phyloP scores from a whole-genome alignment of 2,888 invertebrate species.

The Deilephila elpenor region DNA sequence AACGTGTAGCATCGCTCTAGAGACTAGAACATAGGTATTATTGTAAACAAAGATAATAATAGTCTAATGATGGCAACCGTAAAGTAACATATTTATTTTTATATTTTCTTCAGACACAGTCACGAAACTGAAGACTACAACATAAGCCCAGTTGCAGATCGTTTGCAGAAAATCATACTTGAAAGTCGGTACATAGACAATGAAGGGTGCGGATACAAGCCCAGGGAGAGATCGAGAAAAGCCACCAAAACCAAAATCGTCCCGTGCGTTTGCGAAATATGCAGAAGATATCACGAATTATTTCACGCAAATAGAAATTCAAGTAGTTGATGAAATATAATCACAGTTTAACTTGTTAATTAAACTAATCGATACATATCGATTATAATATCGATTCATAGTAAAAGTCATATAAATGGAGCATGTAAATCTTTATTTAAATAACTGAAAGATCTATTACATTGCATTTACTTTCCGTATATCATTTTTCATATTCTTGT shows the following conservation, averaged over 20 bases:
- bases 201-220: conserved; percentile 33
- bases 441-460: no score
- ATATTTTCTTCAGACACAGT: neutral
- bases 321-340: conserved; percentile 26
- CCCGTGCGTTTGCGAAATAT: conserved; percentile 76
- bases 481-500: neutral
- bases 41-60: no score
- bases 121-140: neutral
- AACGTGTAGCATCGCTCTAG: no score
- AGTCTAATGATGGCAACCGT: neutral
- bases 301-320: conserved; percentile 58
- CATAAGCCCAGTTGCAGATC: conserved; percentile 35
- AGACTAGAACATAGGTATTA: no score
- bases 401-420: no score
- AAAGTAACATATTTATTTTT: neutral
- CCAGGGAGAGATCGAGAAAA: conserved; percentile 35
- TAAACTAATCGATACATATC: neutral
- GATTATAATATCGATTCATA: neutral
- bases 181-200: conserved; percentile 69
- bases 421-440: no score
- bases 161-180: conserved; percentile 56
- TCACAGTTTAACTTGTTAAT: neutral
- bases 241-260: conserved; percentile 37
- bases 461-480: neutral
- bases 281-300: conserved; percentile 71